Evolutionary conservation across 2,113 vertebrate species (phyloP).

Genomic region (Perccottus glenii): DNA sequence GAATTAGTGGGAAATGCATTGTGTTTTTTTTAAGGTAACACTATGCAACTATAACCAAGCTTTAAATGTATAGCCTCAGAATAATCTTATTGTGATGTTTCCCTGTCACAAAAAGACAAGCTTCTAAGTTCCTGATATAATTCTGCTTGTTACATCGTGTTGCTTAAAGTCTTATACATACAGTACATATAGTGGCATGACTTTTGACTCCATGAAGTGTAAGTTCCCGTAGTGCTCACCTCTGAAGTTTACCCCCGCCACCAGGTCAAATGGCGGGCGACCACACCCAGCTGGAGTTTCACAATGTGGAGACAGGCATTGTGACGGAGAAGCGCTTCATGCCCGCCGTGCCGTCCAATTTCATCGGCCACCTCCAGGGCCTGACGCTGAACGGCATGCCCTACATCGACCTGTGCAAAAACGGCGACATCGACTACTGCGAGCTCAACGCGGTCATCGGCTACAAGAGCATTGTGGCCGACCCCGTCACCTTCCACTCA

Average conservation of each 20-base stretch:
- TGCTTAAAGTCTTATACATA: too few species aligned
- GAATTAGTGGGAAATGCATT: too few species aligned
- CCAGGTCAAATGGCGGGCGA: conserved; percentile 98
- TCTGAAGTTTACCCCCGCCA: conserved; percentile 58
- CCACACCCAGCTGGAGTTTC: conserved; percentile 97
- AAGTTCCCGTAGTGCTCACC: conserved; percentile 38
- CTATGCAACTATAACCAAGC: too few species aligned
- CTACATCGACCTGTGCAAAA: conserved; percentile 99
- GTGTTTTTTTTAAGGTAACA: too few species aligned
- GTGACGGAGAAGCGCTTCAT: conserved; percentile 97
- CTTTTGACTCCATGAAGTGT: too few species aligned
- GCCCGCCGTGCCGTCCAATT: conserved; percentile 97
- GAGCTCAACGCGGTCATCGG: conserved; percentile 98
- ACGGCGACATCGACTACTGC: conserved; percentile 99
- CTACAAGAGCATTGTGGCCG: conserved; percentile 98
- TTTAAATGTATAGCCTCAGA: too few species aligned
- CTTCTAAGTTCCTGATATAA: too few species aligned
- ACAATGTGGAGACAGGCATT: conserved; percentile 99
- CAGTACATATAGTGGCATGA: too few species aligned
- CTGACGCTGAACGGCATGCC: conserved; percentile 98
- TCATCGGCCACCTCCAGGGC: conserved; percentile 98
- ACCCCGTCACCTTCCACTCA: conserved; percentile 98
- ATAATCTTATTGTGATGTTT: too few species aligned
- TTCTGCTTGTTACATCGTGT: too few species aligned
- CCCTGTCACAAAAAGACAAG: too few species aligned